phyloP scores from a whole-genome alignment of 2,888 invertebrate genomes.

The Patella ulyssiponensis region DNA sequence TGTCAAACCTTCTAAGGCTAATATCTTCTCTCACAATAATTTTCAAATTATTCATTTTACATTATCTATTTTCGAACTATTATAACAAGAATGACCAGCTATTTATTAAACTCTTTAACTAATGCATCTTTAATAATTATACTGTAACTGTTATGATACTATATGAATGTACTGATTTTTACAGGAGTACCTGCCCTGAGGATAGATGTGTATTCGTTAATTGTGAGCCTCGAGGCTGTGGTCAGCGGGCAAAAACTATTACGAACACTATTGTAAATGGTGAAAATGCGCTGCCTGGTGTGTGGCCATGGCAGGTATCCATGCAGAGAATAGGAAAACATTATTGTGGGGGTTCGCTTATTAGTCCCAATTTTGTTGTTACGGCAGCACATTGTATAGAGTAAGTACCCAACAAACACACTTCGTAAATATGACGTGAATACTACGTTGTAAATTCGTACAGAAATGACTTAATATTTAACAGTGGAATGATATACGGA shows the following conservation, averaged over 20 bases:
- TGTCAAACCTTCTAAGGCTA: no score
- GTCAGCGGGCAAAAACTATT: conserved; percentile 10
- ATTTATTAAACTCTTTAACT: no score
- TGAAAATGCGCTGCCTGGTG: conserved; percentile 44
- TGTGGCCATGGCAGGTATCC: conserved; percentile 62
- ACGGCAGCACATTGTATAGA: conserved; percentile 66
- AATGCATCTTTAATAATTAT: no score
- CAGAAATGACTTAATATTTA: not conserved
- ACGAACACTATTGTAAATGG: conserved; percentile 52
- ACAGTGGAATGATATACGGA: no score
- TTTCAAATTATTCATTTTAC: no score
- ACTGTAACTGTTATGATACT: no score
- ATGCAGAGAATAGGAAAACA: conserved; percentile 49
- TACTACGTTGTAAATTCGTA: not conserved
- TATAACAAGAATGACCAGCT: no score
- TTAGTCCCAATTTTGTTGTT: conserved; percentile 59
- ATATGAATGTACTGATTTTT: no score
- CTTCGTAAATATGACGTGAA: not conserved
- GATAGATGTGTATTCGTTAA: not conserved
- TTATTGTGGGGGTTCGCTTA: conserved; percentile 62
- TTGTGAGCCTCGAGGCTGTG: conserved; percentile 23
- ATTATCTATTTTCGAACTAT: no score
- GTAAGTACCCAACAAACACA: conserved; percentile 43
- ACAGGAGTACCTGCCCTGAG: no score
- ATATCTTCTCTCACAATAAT: no score